phyloP scores from a whole-genome alignment of 2,797 vertebrate genomes.

The Karalla daura region DNA sequence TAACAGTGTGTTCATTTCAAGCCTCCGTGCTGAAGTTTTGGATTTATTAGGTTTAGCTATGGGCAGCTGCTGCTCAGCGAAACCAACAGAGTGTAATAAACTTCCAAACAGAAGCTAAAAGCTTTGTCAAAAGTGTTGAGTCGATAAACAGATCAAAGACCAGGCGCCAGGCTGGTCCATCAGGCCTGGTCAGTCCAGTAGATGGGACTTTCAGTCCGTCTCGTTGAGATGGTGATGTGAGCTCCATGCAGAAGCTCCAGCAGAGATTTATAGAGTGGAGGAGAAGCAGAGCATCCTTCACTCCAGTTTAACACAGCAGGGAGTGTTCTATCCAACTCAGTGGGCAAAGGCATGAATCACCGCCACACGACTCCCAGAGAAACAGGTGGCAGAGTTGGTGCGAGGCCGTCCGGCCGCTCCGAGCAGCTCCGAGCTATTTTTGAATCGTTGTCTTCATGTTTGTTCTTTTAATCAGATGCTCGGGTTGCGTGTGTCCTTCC shows the following conservation, averaged over 20 bases:
- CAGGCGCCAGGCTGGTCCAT: slow-evolving; percentile 21
- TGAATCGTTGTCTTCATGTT: neutral
- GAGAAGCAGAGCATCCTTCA: slow-evolving; percentile 45
- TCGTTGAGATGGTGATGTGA: slow-evolving; percentile 33
- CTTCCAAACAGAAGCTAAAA: no score
- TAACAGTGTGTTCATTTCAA: no score
- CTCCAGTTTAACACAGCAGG: slow-evolving; percentile 43
- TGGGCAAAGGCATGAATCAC: slow-evolving; percentile 56
- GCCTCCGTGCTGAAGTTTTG: no score
- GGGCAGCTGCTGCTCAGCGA: no score
- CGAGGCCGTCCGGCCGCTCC: slow-evolving; percentile 13
- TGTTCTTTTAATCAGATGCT: slow-evolving; percentile 13
- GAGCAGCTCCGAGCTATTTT: slow-evolving; percentile 42
- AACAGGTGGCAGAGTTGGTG: slow-evolving; percentile 49
- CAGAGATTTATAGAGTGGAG: slow-evolving; percentile 36
- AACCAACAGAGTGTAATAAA: no score
- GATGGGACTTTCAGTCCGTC: slow-evolving; percentile 5
- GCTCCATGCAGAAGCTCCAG: slow-evolving; percentile 28
- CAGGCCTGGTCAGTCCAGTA: neutral
- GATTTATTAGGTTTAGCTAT: no score
- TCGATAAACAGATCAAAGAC: no score
- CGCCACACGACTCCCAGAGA: slow-evolving; percentile 31
- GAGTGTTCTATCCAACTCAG: slow-evolving; percentile 32
- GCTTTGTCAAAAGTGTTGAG: no score
- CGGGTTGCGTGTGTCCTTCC: slow-evolving; percentile 18